A percentile compares a stretch with the other conserved stretches of the same genome.
Evolutionary conservation across 2,888 invertebrate species (phyloP).

Genomic region (Lypha dubia): DNA sequence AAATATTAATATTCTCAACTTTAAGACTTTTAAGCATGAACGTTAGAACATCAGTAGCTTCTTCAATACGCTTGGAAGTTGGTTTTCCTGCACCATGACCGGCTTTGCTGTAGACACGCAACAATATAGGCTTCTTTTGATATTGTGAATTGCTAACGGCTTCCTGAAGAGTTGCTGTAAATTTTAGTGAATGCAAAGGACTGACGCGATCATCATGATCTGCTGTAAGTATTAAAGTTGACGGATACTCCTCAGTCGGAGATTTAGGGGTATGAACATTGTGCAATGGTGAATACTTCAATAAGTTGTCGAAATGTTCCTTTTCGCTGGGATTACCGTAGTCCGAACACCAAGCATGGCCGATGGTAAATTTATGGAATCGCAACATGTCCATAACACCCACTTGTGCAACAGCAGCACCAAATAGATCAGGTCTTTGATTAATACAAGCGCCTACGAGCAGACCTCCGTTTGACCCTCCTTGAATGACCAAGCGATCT

Average conservation of each 20-base stretch:
- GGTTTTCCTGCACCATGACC: constrained; percentile 99
- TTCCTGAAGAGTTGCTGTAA: constrained; percentile 94
- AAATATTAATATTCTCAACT: constrained; percentile 80
- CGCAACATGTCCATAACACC: constrained; percentile 99
- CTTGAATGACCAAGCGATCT: constrained; percentile 92
- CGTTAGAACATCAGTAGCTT: constrained; percentile 92
- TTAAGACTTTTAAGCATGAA: constrained; percentile 82
- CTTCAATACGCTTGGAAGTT: constrained; percentile 97
- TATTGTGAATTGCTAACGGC: constrained; percentile 85
- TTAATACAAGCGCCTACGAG: constrained; percentile 97
- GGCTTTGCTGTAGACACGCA: constrained; percentile 96
- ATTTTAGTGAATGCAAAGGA: constrained; percentile 98
- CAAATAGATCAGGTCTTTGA: constrained; percentile 97
- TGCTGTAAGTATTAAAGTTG: constrained; percentile 95
- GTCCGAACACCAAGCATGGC: constrained; percentile 97
- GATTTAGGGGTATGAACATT: constrained; percentile 89
- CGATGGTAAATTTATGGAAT: constrained; percentile 99
- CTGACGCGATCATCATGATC: constrained; percentile 99
- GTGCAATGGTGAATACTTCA: constrained; percentile 96
- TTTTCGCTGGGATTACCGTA: constrained; percentile 95
- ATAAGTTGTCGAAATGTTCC: constrained; percentile 92
- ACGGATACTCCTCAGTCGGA: constrained; percentile 90
- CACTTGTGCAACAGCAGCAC: constrained; percentile 96
- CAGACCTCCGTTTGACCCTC: constrained; percentile 98
- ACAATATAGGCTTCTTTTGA: constrained; percentile 93